phyloP scores from a whole-genome alignment of 1,140 invertebrate species.

The Bursaphelenchus mucronatus region DNA sequence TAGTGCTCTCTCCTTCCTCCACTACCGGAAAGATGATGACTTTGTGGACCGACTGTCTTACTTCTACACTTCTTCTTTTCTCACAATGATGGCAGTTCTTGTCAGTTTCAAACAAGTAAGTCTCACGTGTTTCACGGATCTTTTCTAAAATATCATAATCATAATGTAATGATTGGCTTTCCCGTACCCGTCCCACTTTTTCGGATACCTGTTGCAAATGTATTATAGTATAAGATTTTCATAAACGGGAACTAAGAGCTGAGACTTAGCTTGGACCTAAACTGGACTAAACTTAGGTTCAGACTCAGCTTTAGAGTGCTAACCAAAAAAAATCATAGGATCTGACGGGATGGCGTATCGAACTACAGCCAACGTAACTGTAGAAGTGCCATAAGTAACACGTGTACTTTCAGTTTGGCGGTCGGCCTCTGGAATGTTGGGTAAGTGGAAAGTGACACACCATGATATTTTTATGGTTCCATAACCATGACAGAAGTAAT shows the following conservation, averaged over 20 bases:
- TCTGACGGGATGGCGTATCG: too few relatives aligned
- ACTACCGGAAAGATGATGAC: slow-evolving; percentile 64
- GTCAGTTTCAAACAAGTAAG: slow-evolving; percentile 64
- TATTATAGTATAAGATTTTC: too few relatives aligned
- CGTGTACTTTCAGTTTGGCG: slow-evolving; percentile 49
- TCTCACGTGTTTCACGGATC: slow-evolving; percentile 34
- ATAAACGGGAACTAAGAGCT: too few relatives aligned
- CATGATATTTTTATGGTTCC: background rate
- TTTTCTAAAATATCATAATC: background rate
- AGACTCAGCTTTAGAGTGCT: too few relatives aligned
- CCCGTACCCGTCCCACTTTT: background rate
- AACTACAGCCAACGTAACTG: too few relatives aligned
- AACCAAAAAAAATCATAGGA: too few relatives aligned
- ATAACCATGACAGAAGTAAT: slow-evolving; percentile 16
- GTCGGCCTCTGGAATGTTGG: slow-evolving; percentile 60
- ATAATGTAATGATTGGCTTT: slow-evolving; percentile 7
- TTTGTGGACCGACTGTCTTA: slow-evolving; percentile 65
- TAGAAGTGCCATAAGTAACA: too few relatives aligned
- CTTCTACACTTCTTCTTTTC: slow-evolving; percentile 65
- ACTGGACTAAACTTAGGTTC: too few relatives aligned
- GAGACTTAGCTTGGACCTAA: too few relatives aligned
- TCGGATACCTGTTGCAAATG: too few relatives aligned
- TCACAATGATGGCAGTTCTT: slow-evolving; percentile 65
- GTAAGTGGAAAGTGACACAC: slow-evolving; percentile 33
- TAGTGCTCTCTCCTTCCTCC: slow-evolving; percentile 47